Evolutionary conservation across 2,113 vertebrate genomes (phyloP).

Genomic region (Pseudorectes ferrugineus): DNA sequence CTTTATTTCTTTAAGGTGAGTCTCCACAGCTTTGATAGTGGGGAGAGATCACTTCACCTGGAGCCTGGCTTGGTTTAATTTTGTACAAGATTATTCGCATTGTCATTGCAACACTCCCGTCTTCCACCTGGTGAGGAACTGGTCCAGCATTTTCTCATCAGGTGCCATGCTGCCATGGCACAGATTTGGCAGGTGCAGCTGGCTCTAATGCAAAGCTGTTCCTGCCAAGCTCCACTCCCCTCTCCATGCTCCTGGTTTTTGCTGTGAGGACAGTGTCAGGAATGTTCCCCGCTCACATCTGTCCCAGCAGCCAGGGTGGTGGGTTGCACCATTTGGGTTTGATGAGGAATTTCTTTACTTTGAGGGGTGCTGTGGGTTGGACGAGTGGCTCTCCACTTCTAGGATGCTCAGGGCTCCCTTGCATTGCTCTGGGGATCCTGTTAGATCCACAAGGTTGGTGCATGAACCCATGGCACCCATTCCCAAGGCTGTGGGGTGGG

Average conservation of each 20-base stretch:
- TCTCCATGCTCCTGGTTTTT: neutral
- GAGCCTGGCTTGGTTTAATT: neutral
- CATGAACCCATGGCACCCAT: neutral
- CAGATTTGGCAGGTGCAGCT: neutral
- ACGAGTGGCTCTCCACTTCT: fast-evolving
- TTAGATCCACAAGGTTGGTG: neutral
- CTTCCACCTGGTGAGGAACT: neutral
- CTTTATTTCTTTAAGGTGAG: neutral
- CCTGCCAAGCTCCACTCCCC: neutral
- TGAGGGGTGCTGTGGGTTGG: neutral
- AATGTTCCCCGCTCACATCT: neutral
- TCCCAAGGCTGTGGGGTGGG: neutral
- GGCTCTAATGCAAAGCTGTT: neutral
- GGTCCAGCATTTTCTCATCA: fast-evolving
- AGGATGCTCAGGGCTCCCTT: neutral
- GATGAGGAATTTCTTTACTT: neutral
- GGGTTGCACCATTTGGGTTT: neutral
- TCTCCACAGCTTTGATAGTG: neutral
- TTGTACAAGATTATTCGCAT: neutral
- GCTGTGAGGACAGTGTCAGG: neutral
- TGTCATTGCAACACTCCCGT: neutral
- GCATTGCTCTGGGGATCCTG: neutral
- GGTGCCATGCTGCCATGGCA: fast-evolving
- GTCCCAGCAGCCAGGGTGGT: neutral
- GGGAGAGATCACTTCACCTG: neutral